A percentile compares a stretch with the other conserved stretches of the same genome.
These are phyloP conservation scores for Coleophora deauratella DNA, from an alignment of 2,888 invertebrate genomes.

Conservation along the genomic window DNA sequence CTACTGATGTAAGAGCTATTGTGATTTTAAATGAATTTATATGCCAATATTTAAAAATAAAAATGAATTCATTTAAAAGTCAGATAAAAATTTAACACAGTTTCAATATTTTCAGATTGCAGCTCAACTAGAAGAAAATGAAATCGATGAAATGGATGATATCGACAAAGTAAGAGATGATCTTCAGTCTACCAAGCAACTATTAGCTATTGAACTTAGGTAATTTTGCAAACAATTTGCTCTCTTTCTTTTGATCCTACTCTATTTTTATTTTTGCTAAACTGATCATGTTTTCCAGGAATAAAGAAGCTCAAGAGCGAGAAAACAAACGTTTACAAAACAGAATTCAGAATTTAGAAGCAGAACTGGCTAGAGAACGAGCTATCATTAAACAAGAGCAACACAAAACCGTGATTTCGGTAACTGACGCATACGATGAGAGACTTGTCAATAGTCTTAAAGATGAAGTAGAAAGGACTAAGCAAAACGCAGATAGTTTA, in stretches of 20 bases:
- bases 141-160: conserved; percentile 91
- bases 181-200: conserved; percentile 92
- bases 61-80: no score
- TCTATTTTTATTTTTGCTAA: no score
- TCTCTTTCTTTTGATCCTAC: not conserved
- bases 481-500: conserved; percentile 84
- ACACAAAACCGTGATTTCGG: conserved; percentile 68
- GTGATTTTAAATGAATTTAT: not conserved
- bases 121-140: conserved; percentile 72
- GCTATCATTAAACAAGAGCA: conserved; percentile 68
- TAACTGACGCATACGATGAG: conserved; percentile 76
- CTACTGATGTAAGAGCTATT: conserved; percentile 15
- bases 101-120: conserved; percentile 24
- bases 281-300: conserved; percentile 50
- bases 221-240: conserved; percentile 17
- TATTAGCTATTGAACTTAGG: conserved; percentile 88
- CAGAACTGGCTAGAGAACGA: conserved; percentile 83
- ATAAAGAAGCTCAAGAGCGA: conserved; percentile 88
- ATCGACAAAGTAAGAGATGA: conserved; percentile 93
- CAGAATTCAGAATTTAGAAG: conserved; percentile 86
- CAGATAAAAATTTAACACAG: not conserved
- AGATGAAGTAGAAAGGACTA: conserved; percentile 83
- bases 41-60: not conserved
- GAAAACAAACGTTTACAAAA: conserved; percentile 89
- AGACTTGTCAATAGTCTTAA: conserved; percentile 80